Percentiles rank a stretch among this genome's conserved stretches.
phyloP scores from a whole-genome alignment of 2,888 invertebrate species.

The Oligia fasciuncula region DNA sequence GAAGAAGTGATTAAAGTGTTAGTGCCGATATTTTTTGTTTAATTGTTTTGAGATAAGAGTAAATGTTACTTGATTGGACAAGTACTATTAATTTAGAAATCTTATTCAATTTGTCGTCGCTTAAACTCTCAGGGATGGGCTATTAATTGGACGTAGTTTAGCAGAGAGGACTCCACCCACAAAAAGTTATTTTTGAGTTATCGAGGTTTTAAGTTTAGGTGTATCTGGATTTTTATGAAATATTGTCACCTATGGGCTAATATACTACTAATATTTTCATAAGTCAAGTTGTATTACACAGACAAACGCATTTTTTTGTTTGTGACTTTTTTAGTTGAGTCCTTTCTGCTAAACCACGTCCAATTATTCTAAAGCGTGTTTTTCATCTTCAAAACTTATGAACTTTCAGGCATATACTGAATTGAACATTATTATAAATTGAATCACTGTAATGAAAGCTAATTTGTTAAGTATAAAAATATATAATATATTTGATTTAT shows the following conservation, averaged over 20 bases:
- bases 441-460: background rate
- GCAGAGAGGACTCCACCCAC: too few species aligned
- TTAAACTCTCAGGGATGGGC: background rate
- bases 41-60: constrained; percentile 27
- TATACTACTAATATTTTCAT: too few species aligned
- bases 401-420: background rate
- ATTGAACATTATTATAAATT: background rate
- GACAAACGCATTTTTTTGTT: too few species aligned
- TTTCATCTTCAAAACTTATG: background rate
- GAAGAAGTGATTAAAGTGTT: constrained; percentile 40
- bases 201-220: too few species aligned
- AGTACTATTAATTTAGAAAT: background rate
- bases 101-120: background rate
- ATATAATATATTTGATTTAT: background rate
- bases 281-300: too few species aligned
- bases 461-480: background rate
- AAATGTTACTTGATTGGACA: constrained; percentile 28
- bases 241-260: too few species aligned
- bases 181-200: too few species aligned
- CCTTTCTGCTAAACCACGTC: too few species aligned
- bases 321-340: too few species aligned
- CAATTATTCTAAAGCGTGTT: background rate
- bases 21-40: constrained; percentile 47
- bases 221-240: too few species aligned
- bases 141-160: background rate